Evolutionary conservation across 2,888 invertebrate species (phyloP), one percentile per base, ranked within the genome.

Genomic region (Pomacea canaliculata): DNA sequence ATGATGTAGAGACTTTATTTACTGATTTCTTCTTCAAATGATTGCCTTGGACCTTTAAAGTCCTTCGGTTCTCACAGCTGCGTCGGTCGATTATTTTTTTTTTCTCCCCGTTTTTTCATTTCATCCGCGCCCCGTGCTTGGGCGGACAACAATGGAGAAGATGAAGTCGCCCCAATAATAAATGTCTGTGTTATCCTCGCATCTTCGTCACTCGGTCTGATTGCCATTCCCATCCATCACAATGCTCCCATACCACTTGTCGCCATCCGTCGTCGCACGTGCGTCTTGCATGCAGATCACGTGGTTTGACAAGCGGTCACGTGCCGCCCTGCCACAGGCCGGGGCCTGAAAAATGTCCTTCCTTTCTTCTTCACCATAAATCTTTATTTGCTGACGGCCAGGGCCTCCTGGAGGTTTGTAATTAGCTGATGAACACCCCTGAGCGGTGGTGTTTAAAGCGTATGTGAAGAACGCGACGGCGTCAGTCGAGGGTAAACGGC

Each of bases 191-290:
- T 56, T 56, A 56, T 56, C 51, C 51, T 56, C 51, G 51, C 16
- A 56, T 67, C 66, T 67, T 27, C 12, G 10, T 67, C 66, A 27
- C 66, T 67, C 66, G 8, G 9, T 27, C 37, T 27, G 37, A 37
- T 46, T 51, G n/a, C 49, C n/a, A 13, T 23, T n/a, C 23, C 19
- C 69, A 69, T 73, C 66, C 72, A 73, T 73, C 72, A 73, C 72
- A n/a, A 69, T 69, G 66, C 66, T 56, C 51, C 13, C 51, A 65
- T 66, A 73, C 63, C 68, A 68, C 68, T 73, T 73, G 73, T 73
- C 73, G 60, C 67, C 67, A 19, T 23, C 60, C 51, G 73, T 68
- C 67, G 67, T 59, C 73, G 73, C 73, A 73, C 73, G 73, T 68
- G 73, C 68, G 12, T 13, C 8, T 56, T 66, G 48, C 73, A 37